phyloP scores from a whole-genome alignment of 2,888 invertebrate species.

The Drosophila melanosoma region DNA sequence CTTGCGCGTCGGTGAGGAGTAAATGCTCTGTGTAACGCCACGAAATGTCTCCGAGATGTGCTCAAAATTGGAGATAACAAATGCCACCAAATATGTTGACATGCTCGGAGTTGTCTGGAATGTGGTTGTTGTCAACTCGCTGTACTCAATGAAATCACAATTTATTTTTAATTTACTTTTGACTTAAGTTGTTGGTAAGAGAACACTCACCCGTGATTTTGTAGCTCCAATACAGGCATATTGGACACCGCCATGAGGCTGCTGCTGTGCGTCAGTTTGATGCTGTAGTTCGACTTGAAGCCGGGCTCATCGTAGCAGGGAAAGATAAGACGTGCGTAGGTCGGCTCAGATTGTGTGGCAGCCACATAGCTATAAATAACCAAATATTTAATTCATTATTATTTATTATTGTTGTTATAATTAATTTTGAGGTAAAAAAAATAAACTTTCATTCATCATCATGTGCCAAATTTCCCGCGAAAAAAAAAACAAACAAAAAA shows the following conservation, averaged over 20 bases:
- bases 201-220: conserved; percentile 60
- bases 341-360: conserved; percentile 89
- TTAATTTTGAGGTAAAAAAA: neutral
- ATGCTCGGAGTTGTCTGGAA: conserved; percentile 87
- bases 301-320: conserved; percentile 92
- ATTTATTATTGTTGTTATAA: neutral
- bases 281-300: conserved; percentile 88
- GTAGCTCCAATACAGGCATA: conserved; percentile 73
- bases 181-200: neutral
- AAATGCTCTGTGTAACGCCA: conserved; percentile 83
- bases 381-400: neutral
- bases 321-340: conserved; percentile 89
- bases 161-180: conserved; percentile 4
- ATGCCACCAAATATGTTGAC: conserved; percentile 93
- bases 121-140: conserved; percentile 79
- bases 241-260: conserved; percentile 84
- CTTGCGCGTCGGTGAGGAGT: conserved; percentile 67
- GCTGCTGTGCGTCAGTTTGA: conserved; percentile 87
- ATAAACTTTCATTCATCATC: neutral
- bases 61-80: conserved; percentile 89
- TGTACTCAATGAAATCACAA: conserved; percentile 32
- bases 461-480: neutral
- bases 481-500: conserved; percentile 24
- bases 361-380: conserved; percentile 84
- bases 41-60: conserved; percentile 82